Base-by-base conservation (phyloP, 2,113 vertebrate genomes). In the Macrotis lagotis region DNA sequence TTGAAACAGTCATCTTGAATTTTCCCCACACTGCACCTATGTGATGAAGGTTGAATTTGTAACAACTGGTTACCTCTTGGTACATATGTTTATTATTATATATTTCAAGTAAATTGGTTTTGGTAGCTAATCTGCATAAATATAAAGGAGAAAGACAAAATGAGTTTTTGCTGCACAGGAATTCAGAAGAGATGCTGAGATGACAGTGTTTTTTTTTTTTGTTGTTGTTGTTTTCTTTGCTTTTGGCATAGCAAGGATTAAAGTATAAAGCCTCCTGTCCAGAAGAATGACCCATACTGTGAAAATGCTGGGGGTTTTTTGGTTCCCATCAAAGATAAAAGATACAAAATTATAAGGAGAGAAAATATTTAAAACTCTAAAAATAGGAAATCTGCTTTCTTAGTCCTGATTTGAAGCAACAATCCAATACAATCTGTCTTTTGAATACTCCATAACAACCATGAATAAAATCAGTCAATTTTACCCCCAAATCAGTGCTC, bases 381-480 rank as follows among this genome's bases (percentile, higher is more conserved):
- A 83, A 31, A 22, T n/a, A 49, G 31, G 9, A 48, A 90, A n/a
- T 96, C 94, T 95, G 92, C 92, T 96, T 97, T 96, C 97, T 96
- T 94, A 94, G 94, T 92, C 96, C 97, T 96, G 95, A 95, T 97
- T 93, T 74, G 51, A 97, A 94, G 97, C 96, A 97, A 96, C 96
- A 96, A 94, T 97, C 96, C 96, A 0, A 25, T 97, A 96, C 90
- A 96, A 95, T 98, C 96, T 98, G 91, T 98, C 97, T 98, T 98
- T 97, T 96, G 94, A 98, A 97, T 96, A 96, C 93, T 95, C 95
- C 55, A 24, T 97, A 98, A 94, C 95, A 97, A 96, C 96, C 96
- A 98, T 96, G 97, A 98, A 98, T 97, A 98, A 98, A 98, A 98
- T 98, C 97, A 98, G 96, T 96, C 97, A 97, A 97, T 98, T 98